Evolutionary conservation across 2,797 vertebrate genomes (phyloP), one percentile per base, ranked within the genome.

Genomic region (Microctenopoma lineatum): DNA sequence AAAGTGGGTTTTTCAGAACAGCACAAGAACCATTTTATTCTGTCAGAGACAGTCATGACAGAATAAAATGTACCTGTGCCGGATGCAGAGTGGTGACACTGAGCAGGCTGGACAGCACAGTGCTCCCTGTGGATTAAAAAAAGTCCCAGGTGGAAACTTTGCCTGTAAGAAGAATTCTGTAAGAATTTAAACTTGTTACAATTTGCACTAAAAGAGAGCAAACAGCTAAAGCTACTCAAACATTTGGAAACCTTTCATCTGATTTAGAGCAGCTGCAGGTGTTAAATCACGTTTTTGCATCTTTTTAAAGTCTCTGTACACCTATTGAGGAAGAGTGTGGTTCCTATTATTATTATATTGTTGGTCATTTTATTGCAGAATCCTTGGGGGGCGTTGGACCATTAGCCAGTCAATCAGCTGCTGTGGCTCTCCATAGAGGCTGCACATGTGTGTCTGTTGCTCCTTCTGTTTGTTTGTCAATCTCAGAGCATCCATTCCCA

Each of bases 381-480:
- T 46, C 81, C 39, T 70, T 61, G 72, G 48, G 67, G 38, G 51
- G 65, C 0, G 0, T 39, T 5, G 25, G 50, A 46, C 58, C 18
- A 36, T 75, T 56, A 72, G 26, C 59, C 79, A 59, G 68, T 79
- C 75, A 75, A 70, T 86, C 80, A 84, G 66, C 74, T 48, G 74
- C 70, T 9, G 57, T 29, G 10, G 58, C 53, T 46, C 12, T n/a
- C 66, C 47, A 62, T 70, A 51, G 72, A 66, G 60, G 70, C 65
- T 70, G 46, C 10, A 39, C 65, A 60, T 38, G 27, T 62, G 5
- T 41, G 27, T 59, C 27, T 59, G 2, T 32, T 38, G 26, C 9
- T 66, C 45, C 39, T 25, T 56, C 45, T 53, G 63, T 77, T 51
- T 75, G 59, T 61, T 66, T 53, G 50, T 65, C 38, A 13, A n/a